phyloP scores from a whole-genome alignment of 2,888 invertebrate species.

The Theristus sp. region DNA sequence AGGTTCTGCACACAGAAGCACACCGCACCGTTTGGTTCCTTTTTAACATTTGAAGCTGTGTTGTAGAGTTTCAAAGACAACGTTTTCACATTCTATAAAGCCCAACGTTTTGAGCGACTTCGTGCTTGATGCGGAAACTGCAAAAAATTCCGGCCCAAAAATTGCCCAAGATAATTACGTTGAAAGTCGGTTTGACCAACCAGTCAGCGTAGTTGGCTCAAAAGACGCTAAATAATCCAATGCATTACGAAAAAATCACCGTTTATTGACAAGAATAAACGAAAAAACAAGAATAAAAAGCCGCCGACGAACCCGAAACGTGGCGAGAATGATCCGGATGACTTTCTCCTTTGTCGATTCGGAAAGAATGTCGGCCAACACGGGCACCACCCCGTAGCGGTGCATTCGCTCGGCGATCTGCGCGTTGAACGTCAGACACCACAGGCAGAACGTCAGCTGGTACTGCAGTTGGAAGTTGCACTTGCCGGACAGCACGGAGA shows the following conservation, averaged over 20 bases:
- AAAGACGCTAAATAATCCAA: too few species aligned
- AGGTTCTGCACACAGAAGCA: constrained; percentile 49
- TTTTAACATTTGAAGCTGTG: too few species aligned
- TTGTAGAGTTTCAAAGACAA: too few species aligned
- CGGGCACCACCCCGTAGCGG: constrained; percentile 66
- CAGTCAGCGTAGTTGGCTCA: too few species aligned
- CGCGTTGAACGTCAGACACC: constrained; percentile 94
- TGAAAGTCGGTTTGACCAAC: too few species aligned
- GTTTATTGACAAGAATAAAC: not conserved
- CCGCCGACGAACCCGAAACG: constrained; percentile 49
- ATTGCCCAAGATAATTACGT: too few species aligned
- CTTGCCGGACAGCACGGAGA: constrained; percentile 71
- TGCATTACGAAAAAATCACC: too few species aligned
- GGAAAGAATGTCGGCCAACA: constrained; percentile 85
- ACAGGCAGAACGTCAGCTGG: constrained; percentile 90
- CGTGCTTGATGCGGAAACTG: too few species aligned
- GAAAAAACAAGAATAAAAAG: not conserved
- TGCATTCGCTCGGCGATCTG: constrained; percentile 76
- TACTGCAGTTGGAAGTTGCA: constrained; percentile 84
- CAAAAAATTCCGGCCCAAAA: too few species aligned
- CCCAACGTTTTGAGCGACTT: too few species aligned
- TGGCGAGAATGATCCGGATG: constrained; percentile 86
- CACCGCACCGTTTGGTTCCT: too few species aligned
- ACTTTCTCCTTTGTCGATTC: constrained; percentile 82
- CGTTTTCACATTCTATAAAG: not conserved